Percentiles rank a stretch among this genome's conserved stretches.
Evolutionary conservation across 2,797 vertebrate genomes (phyloP).

Genomic region (Paedocypris micromegethes): DNA sequence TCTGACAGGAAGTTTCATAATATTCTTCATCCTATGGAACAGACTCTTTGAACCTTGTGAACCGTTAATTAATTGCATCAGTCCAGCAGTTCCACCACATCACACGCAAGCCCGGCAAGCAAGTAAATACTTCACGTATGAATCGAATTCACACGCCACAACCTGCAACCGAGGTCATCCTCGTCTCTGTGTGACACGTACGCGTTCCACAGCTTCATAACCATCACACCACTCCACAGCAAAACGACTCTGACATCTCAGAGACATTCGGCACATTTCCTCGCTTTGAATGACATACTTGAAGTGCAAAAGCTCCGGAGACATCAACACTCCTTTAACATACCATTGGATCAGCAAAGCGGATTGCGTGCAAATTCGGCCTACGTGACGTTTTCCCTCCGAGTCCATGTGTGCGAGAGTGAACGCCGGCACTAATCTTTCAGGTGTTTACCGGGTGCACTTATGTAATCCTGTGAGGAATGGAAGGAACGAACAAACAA

Average conservation of each 20-base stretch:
- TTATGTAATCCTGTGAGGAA: slow-evolving; percentile 49
- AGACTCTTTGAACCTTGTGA: too few species aligned
- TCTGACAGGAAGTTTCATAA: too few species aligned
- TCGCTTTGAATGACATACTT: not conserved
- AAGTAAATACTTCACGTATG: too few species aligned
- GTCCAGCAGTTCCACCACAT: too few species aligned
- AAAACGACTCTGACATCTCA: not conserved
- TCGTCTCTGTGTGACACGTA: too few species aligned
- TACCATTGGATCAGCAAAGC: slow-evolving; percentile 14
- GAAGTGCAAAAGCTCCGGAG: not conserved
- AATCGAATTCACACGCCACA: too few species aligned
- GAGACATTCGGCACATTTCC: slow-evolving; percentile 4
- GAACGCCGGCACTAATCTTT: slow-evolving; percentile 34
- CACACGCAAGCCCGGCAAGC: too few species aligned
- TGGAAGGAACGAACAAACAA: slow-evolving; percentile 46
- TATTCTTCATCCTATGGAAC: too few species aligned
- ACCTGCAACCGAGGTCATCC: too few species aligned
- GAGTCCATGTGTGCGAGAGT: slow-evolving; percentile 17
- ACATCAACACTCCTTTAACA: slow-evolving; percentile 11
- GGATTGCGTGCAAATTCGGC: slow-evolving; percentile 20
- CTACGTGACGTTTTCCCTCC: not conserved
- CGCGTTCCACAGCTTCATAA: too few species aligned
- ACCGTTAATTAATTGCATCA: too few species aligned
- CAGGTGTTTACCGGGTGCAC: slow-evolving; percentile 38
- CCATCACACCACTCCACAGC: too few species aligned